phyloP scores from a whole-genome alignment of 2,113 vertebrate genomes.

The Plecotus auritus region DNA sequence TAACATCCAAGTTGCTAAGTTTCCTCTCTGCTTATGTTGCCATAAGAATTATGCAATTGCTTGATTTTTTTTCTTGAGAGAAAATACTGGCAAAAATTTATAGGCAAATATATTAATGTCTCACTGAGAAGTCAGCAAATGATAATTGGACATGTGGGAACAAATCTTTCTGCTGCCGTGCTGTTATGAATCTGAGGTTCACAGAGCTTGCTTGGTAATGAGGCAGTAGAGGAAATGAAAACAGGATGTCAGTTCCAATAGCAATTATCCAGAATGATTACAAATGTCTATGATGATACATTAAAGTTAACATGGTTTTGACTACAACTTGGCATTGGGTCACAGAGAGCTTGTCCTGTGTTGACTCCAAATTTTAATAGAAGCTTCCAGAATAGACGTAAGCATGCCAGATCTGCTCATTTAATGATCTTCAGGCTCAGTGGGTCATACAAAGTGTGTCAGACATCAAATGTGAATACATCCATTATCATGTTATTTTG shows the following conservation, averaged over 20 bases:
- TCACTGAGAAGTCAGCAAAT: not conserved
- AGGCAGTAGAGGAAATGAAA: conserved; percentile 18
- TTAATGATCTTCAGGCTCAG: not conserved
- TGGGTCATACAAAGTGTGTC: not conserved
- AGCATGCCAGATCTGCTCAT: not conserved
- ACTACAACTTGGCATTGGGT: conserved; percentile 9
- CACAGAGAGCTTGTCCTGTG: not conserved
- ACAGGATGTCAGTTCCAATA: not conserved
- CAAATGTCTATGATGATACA: conserved; percentile 15
- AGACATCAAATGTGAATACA: not conserved
- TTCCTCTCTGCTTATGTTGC: not conserved
- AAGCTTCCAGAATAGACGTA: not conserved
- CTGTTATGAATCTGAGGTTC: conserved; percentile 15
- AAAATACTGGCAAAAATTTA: not conserved
- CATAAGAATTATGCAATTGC: not conserved
- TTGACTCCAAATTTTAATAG: not conserved
- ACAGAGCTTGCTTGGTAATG: not conserved
- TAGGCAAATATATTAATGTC: not conserved
- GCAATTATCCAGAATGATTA: conserved; percentile 47
- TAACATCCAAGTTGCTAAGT: not conserved
- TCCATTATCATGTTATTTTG: not conserved
- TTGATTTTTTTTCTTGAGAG: conserved; percentile 6
- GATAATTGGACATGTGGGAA: not conserved
- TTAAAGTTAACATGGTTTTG: conserved; percentile 37
- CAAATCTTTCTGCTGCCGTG: not conserved